Evolutionary conservation across 2,113 vertebrate species (phyloP).

Genomic region (Vombatus ursinus): DNA sequence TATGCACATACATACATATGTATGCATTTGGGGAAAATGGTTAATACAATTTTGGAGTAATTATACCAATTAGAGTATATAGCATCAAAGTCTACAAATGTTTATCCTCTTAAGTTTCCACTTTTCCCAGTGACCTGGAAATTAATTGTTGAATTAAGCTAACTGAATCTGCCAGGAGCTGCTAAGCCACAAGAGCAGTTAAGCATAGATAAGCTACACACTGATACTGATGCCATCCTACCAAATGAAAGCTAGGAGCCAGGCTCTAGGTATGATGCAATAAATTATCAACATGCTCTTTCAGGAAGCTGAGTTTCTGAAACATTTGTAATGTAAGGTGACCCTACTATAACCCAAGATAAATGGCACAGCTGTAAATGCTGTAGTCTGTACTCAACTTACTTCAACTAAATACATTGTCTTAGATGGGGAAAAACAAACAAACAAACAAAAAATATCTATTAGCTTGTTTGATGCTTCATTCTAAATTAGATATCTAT

Average conservation of each 20-base stretch:
- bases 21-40: too few relatives aligned
- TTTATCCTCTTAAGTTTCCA: constrained; percentile 27
- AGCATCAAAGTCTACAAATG: constrained; percentile 32
- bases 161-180: constrained; percentile 22
- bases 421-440: neutral
- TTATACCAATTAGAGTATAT: neutral
- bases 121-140: constrained; percentile 44
- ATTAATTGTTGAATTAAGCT: constrained; percentile 49
- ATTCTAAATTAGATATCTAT: too few relatives aligned
- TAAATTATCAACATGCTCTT: neutral
- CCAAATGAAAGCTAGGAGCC: neutral
- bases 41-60: neutral
- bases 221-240: neutral
- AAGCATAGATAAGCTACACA: neutral
- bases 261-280: neutral
- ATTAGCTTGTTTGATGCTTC: too few relatives aligned
- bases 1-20: too few relatives aligned
- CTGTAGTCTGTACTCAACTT: neutral
- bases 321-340: neutral
- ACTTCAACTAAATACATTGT: neutral
- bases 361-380: neutral
- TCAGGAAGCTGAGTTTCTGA: neutral
- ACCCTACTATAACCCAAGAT: neutral
- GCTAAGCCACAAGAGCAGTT: constrained; percentile 4
- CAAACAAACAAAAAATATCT: neutral